These are phyloP conservation scores for Lepidonotus clava DNA, from an alignment of 2,888 invertebrate genomes.

Conservation along the genomic window DNA sequence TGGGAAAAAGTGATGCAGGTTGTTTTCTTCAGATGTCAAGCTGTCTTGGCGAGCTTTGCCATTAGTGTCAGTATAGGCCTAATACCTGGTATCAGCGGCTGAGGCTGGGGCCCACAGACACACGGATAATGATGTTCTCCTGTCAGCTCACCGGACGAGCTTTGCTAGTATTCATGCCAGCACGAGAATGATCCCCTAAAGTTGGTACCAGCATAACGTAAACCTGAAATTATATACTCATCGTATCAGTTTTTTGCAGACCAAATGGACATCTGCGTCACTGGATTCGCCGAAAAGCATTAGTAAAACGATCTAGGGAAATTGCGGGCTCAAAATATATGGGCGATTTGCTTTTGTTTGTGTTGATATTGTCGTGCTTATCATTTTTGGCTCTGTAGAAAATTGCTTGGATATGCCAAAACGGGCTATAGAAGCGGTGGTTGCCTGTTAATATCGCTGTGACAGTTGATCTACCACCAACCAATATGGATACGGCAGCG, in stretches of 20 bases:
- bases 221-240: too few species aligned
- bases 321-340: too few species aligned
- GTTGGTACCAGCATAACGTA: neutral
- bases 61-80: conserved; percentile 32
- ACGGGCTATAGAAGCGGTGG: neutral
- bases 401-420: too few species aligned
- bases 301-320: too few species aligned
- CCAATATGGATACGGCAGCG: neutral
- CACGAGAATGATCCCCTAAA: conserved; percentile 11
- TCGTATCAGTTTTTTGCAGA: too few species aligned
- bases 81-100: conserved; percentile 29
- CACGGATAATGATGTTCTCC: conserved; percentile 47
- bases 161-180: conserved; percentile 13
- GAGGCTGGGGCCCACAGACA: neutral
- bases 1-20: too few species aligned
- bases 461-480: conserved; percentile 27
- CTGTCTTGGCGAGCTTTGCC: neutral
- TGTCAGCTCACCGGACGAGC: conserved; percentile 34
- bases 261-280: too few species aligned
- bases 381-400: too few species aligned
- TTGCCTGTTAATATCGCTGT: conserved; percentile 16
- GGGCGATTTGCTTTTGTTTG: too few species aligned
- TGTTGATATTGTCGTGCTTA: too few species aligned
- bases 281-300: too few species aligned
- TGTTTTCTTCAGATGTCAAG: neutral